These are phyloP conservation scores for Eristalinus sepulchralis DNA, from an alignment of 2,888 invertebrate species.

Conservation along the genomic window DNA sequence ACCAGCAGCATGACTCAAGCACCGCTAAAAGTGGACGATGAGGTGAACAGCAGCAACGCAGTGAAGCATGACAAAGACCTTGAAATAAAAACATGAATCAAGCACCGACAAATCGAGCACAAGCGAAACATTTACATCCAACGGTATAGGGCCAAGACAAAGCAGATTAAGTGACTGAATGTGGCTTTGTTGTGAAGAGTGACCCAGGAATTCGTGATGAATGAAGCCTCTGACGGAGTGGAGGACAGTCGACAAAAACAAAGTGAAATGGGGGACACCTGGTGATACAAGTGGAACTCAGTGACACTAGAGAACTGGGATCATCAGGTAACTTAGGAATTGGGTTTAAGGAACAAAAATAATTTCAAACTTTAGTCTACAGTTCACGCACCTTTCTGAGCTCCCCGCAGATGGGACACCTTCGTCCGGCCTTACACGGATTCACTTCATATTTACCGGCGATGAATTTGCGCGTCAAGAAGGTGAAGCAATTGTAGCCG, in stretches of 20 bases:
- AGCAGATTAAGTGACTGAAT: neutral
- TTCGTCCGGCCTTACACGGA: constrained; percentile 19
- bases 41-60: neutral
- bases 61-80: neutral
- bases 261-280: too few relatives aligned
- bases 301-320: constrained; percentile 12
- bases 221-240: neutral
- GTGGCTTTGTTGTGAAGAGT: neutral
- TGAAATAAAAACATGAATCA: neutral
- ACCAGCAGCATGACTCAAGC: neutral
- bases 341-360: too few relatives aligned
- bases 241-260: neutral
- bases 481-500: constrained; percentile 45
- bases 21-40: neutral
- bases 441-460: constrained; percentile 72
- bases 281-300: constrained; percentile 16
- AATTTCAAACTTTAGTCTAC: too few relatives aligned
- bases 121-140: too few relatives aligned
- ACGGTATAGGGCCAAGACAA: neutral
- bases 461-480: constrained; percentile 57
- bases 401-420: constrained; percentile 42
- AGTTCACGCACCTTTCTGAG: constrained; percentile 30
- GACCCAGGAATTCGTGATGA: neutral
- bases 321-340: neutral
- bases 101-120: neutral